phyloP scores from a whole-genome alignment of 1,140 invertebrate genomes.

The Sitobion miscanthi region DNA sequence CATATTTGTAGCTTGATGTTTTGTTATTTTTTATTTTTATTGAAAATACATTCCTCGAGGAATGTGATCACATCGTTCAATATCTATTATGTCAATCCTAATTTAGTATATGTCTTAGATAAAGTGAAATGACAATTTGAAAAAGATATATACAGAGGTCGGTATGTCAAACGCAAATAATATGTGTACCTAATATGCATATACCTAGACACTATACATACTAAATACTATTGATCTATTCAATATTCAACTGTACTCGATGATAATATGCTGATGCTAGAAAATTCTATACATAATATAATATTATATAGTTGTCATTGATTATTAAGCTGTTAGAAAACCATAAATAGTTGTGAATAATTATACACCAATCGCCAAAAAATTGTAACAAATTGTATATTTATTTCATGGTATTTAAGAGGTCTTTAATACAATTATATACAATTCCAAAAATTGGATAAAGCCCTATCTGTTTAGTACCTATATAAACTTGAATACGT shows the following conservation, averaged over 20 bases:
- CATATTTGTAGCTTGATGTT: neutral
- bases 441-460: neutral
- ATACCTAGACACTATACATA: neutral
- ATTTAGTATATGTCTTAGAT: neutral
- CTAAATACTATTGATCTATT: constrained; percentile 13
- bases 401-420: neutral
- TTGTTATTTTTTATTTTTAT: neutral
- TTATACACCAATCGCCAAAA: neutral
- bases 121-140: neutral
- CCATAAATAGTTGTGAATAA: neutral
- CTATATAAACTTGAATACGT: neutral
- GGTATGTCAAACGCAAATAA: neutral
- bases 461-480: neutral
- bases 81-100: neutral
- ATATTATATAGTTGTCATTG: neutral
- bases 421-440: neutral
- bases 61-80: neutral
- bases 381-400: neutral
- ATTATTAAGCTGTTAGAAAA: neutral
- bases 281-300: neutral
- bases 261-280: neutral
- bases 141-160: neutral
- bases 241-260: neutral
- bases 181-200: neutral
- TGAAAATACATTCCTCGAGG: neutral